Conservation (phyloP, 2,888 invertebrate genomes). For the Euclidia mi region DNA sequence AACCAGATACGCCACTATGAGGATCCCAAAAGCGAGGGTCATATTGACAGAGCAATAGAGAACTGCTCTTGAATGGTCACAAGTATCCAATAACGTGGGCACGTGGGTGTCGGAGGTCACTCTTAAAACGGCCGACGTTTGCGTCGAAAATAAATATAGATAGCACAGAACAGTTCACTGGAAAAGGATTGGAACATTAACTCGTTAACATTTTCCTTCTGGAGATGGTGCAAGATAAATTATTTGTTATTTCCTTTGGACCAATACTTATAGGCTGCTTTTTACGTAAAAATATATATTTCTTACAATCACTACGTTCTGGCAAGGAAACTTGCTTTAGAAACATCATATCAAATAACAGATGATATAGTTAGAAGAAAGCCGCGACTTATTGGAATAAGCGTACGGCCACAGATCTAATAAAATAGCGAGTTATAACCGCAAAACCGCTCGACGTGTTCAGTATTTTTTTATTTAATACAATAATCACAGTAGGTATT, state of each 20-base stretch:
- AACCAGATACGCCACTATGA: slow-evolving; percentile 45
- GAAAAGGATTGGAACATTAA: background rate
- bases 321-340: background rate
- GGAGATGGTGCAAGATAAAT: no score
- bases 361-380: slow-evolving; percentile 28
- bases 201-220: background rate
- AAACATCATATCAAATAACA: slow-evolving; percentile 24
- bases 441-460: slow-evolving; percentile 43
- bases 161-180: background rate
- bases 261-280: no score
- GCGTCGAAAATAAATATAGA: slow-evolving; percentile 8
- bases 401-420: slow-evolving; percentile 23
- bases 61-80: slow-evolving; percentile 56
- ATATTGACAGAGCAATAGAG: slow-evolving; percentile 60
- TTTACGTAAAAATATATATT: no score
- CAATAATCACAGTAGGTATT: slow-evolving; percentile 16
- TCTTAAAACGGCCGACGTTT: slow-evolving; percentile 27
- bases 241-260: no score
- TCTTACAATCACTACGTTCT: no score
- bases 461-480: slow-evolving; percentile 28
- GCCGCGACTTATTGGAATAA: slow-evolving; percentile 27
- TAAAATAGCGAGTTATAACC: slow-evolving; percentile 40
- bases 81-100: slow-evolving; percentile 44
- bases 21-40: slow-evolving; percentile 54
- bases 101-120: slow-evolving; percentile 66